phyloP scores from a whole-genome alignment of 2,797 vertebrate genomes.

The Rhynchonycteris naso region DNA sequence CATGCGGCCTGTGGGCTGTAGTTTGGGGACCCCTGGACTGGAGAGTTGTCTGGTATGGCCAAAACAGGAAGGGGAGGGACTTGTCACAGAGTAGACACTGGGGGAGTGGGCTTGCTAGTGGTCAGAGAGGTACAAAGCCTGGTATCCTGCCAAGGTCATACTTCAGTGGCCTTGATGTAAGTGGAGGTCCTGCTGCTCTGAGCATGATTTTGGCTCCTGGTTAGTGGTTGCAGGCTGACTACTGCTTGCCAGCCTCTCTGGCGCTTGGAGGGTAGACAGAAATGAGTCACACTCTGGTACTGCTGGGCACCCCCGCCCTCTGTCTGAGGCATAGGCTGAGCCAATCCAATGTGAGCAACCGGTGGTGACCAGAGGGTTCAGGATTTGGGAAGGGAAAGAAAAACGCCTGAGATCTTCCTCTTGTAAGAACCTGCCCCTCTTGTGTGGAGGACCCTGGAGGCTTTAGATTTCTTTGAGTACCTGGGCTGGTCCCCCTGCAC shows the following conservation, averaged over 20 bases:
- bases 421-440: background rate
- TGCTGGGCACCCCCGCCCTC: background rate
- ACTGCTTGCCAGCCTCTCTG: background rate
- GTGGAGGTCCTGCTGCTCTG: background rate
- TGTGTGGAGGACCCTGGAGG: background rate
- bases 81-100: background rate
- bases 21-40: no score
- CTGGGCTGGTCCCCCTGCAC: background rate
- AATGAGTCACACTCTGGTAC: slow-evolving; percentile 62
- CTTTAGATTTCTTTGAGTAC: background rate
- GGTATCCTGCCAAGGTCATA: background rate
- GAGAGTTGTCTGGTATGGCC: background rate
- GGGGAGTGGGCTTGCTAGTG: background rate
- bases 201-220: background rate
- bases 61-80: background rate
- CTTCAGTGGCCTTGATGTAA: background rate
- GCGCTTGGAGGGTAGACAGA: background rate
- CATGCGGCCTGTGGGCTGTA: no score
- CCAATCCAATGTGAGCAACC: background rate
- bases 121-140: background rate
- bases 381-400: no score
- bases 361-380: background rate
- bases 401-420: background rate
- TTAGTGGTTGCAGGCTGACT: background rate
- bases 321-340: background rate